These are phyloP conservation scores for Triplophysa tibetana DNA, from an alignment of 2,113 vertebrate genomes.

Conservation along the genomic window DNA sequence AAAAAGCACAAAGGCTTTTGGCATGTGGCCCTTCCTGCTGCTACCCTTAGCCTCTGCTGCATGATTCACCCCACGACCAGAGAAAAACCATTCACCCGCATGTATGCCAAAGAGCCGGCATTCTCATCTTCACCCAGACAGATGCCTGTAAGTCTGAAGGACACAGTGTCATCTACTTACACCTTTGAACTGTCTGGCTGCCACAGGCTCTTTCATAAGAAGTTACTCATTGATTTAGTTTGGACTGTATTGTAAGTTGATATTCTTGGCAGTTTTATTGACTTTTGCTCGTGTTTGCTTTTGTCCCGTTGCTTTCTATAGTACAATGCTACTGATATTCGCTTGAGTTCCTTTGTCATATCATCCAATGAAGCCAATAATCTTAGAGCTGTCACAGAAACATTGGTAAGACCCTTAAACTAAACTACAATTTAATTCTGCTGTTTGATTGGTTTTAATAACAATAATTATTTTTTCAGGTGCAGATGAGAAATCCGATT, in stretches of 20 bases:
- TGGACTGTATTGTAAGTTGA: neutral
- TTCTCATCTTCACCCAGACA: slow-evolving; percentile 30
- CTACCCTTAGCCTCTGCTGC: slow-evolving; percentile 36
- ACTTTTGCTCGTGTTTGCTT: neutral
- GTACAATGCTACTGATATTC: slow-evolving; percentile 28
- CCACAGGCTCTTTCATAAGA: neutral
- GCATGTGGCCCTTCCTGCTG: slow-evolving; percentile 37
- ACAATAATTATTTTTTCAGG: neutral
- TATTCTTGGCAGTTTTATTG: neutral
- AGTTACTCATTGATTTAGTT: neutral
- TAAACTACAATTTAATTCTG: neutral
- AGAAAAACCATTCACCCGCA: slow-evolving; percentile 38
- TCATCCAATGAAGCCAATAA: neutral
- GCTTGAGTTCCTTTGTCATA: slow-evolving; percentile 41
- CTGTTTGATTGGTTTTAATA: neutral
- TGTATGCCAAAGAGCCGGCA: slow-evolving; percentile 4
- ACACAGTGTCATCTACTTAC: neutral
- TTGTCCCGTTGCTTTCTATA: neutral
- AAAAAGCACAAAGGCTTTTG: slow-evolving; percentile 33
- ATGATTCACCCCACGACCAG: slow-evolving; percentile 25
- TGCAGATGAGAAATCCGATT: neutral
- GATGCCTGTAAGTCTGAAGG: slow-evolving; percentile 20
- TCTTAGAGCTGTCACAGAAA: neutral
- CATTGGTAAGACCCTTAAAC: neutral
- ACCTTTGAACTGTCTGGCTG: neutral